Evolutionary conservation across 1,140 invertebrate species (phyloP).

Genomic region (Ceratina japonica): DNA sequence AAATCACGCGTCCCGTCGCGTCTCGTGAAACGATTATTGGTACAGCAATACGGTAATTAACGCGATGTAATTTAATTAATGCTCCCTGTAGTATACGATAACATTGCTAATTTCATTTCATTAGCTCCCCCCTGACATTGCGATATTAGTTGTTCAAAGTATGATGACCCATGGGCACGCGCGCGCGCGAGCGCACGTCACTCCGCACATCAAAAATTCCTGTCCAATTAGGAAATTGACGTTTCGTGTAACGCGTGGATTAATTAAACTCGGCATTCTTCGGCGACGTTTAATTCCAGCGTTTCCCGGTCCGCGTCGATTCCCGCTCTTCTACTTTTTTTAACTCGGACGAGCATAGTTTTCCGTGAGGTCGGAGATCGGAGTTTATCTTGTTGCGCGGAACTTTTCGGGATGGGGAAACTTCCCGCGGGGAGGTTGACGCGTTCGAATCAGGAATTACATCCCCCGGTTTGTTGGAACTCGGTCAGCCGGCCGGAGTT

Average conservation of each 20-base stretch:
- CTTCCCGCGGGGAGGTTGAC: too few relatives aligned
- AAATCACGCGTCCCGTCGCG: background rate
- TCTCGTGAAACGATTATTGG: constrained; percentile 21
- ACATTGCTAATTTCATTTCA: constrained; percentile 35
- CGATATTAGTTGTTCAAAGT: constrained; percentile 24
- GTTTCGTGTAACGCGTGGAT: background rate
- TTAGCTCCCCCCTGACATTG: constrained; percentile 2
- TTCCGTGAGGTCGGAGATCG: constrained; percentile 2
- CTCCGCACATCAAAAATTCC: too few relatives aligned
- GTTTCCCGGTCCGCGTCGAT: background rate
- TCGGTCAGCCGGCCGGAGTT: background rate
- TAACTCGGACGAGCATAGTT: background rate
- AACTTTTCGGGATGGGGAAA: constrained; percentile 12
- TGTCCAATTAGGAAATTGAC: background rate
- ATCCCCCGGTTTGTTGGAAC: background rate
- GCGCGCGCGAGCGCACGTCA: too few relatives aligned
- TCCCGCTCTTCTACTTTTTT: background rate
- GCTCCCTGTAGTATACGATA: constrained; percentile 13
- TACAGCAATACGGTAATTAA: constrained; percentile 41
- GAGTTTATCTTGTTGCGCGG: constrained; percentile 26
- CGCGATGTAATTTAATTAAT: constrained; percentile 41
- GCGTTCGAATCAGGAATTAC: background rate
- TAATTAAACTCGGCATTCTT: background rate
- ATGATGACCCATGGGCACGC: background rate
- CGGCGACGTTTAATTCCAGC: background rate